These are phyloP conservation scores for Crioceris asparagi DNA, from an alignment of 2,888 invertebrate genomes.

Conservation along the genomic window DNA sequence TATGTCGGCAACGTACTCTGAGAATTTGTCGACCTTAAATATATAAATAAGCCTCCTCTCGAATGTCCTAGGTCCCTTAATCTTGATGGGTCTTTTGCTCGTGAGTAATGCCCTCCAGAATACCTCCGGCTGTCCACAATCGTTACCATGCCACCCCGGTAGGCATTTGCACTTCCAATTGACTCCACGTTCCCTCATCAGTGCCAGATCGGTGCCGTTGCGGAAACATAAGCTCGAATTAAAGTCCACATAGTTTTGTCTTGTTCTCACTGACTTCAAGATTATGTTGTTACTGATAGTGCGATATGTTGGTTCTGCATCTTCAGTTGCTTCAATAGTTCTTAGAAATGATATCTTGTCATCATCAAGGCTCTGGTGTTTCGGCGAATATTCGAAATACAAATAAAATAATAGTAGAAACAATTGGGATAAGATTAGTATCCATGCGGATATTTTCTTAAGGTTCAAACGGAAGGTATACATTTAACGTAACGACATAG, in stretches of 20 bases:
- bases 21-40: constrained; percentile 43
- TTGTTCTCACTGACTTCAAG: constrained; percentile 24
- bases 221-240: constrained; percentile 37
- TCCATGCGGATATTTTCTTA: constrained; percentile 33
- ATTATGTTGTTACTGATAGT: constrained; percentile 24
- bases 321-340: constrained; percentile 12
- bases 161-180: constrained; percentile 45
- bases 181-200: constrained; percentile 30
- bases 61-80: constrained; percentile 38
- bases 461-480: constrained; percentile 28
- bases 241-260: constrained; percentile 32
- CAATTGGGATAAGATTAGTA: constrained; percentile 32
- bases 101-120: constrained; percentile 55
- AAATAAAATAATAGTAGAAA: constrained; percentile 32
- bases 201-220: constrained; percentile 35
- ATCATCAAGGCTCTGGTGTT: constrained; percentile 6
- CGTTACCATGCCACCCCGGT: constrained; percentile 53
- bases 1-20: constrained; percentile 47
- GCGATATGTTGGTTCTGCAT: constrained; percentile 28
- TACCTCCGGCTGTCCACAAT: constrained; percentile 56
- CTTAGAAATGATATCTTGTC: constrained; percentile 18
- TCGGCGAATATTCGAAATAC: constrained; percentile 25
- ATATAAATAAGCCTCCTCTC: constrained; percentile 47
- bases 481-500: constrained; percentile 29
- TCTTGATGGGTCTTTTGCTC: constrained; percentile 39